Evolutionary conservation across 23 tunicate genomes (phyloP).

Genomic region (Clavelina lepadiformis): DNA sequence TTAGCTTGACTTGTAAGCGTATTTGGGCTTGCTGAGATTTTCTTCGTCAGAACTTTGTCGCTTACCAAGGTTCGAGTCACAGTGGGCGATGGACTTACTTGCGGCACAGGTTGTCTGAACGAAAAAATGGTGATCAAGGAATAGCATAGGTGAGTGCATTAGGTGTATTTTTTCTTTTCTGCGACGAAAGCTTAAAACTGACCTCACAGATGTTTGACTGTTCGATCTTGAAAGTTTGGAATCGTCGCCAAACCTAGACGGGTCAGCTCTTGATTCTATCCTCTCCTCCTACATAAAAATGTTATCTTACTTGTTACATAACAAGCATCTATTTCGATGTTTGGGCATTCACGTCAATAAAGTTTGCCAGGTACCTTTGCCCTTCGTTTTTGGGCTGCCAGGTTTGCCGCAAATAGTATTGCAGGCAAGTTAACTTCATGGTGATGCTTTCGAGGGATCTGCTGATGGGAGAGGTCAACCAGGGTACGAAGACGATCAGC

Average conservation of each 20-base stretch:
- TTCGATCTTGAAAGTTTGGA: constrained; percentile 70
- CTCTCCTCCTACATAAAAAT: constrained; percentile 37
- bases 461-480: constrained; percentile 70
- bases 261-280: constrained; percentile 40
- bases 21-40: constrained; percentile 46
- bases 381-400: constrained; percentile 70
- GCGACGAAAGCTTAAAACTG: not conserved
- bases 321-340: not conserved
- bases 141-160: not conserved
- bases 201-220: constrained; percentile 90
- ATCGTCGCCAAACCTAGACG: too few species aligned
- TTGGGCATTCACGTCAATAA: not conserved
- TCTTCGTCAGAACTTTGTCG: constrained; percentile 41
- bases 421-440: constrained; percentile 71
- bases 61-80: constrained; percentile 20
- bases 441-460: constrained; percentile 48
- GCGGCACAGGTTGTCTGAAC: constrained; percentile 24
- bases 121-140: not conserved
- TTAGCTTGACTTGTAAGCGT: constrained; percentile 82
- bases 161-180: not conserved
- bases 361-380: constrained; percentile 30
- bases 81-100: constrained; percentile 55
- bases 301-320: not conserved
- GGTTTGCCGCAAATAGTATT: constrained; percentile 37
- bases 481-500: constrained; percentile 66